A percentile compares a stretch with the other conserved stretches of the same genome.
phyloP scores from a whole-genome alignment of 1,140 invertebrate genomes.

The Propsilocerus akamusi region DNA sequence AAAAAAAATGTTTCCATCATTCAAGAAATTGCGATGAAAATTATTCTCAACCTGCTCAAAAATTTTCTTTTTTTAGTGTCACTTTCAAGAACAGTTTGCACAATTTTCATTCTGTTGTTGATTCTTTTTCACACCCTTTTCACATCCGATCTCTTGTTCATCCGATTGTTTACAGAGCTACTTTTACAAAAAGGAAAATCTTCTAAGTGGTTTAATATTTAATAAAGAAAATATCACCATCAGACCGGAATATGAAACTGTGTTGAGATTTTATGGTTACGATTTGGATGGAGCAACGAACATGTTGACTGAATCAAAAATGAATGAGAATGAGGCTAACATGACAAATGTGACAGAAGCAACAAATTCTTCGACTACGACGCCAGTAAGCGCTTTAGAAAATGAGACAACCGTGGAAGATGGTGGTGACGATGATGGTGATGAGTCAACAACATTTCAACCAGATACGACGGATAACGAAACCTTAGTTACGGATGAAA shows the following conservation, averaged over 20 bases:
- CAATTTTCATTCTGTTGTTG: constrained; percentile 3
- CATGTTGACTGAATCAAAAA: constrained; percentile 14
- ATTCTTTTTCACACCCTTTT: background rate
- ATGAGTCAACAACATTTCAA: background rate
- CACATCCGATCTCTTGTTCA: constrained; percentile 12
- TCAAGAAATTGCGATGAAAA: no score
- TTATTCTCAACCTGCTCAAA: no score
- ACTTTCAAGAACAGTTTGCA: no score
- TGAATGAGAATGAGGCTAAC: constrained; percentile 8
- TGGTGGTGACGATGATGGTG: background rate
- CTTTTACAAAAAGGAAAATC: constrained; percentile 57
- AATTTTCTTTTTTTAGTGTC: no score
- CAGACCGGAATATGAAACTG: constrained; percentile 41
- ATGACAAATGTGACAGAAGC: constrained; percentile 5
- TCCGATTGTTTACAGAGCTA: constrained; percentile 44
- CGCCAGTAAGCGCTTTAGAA: constrained; percentile 2
- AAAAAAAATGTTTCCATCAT: no score
- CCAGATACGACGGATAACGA: background rate
- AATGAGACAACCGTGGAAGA: background rate
- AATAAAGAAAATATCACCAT: constrained; percentile 56
- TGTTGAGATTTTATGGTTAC: constrained; percentile 59
- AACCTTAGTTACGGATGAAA: background rate
- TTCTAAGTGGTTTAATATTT: constrained; percentile 53
- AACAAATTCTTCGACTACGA: constrained; percentile 2
- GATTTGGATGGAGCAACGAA: constrained; percentile 26